Conservation (phyloP, 2,888 invertebrate genomes). For the Lordiphosa fenestrarum region DNA sequence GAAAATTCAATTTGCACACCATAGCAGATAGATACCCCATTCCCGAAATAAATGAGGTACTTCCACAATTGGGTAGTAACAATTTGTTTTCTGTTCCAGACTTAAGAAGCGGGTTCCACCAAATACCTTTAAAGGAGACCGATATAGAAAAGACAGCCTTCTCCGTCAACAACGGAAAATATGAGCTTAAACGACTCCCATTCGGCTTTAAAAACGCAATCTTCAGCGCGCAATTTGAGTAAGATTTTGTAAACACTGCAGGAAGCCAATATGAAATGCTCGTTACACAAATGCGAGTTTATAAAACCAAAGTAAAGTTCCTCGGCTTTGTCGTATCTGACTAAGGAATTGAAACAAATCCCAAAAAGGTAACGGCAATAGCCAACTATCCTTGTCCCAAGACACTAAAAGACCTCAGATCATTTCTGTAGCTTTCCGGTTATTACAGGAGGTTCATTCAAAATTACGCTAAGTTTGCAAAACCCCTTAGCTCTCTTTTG, state of each 20-base stretch:
- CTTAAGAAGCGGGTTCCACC: conserved; percentile 1
- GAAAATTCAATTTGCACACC: background rate
- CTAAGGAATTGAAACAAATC: conserved; percentile 12
- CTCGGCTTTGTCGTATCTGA: conserved; percentile 4
- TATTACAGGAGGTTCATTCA: conserved; percentile 10
- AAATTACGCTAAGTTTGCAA: conserved; percentile 15
- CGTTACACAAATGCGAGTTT: conserved; percentile 37
- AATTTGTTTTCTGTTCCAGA: conserved; percentile 1
- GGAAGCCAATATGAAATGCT: conserved; percentile 34
- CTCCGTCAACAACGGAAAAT: background rate
- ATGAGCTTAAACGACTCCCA: too few relatives aligned
- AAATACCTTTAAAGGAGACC: background rate
- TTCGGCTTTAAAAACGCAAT: too few relatives aligned
- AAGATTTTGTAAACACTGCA: conserved; percentile 1
- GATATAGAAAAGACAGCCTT: background rate
- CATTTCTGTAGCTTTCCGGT: conserved; percentile 5
- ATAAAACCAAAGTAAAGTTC: conserved; percentile 61
- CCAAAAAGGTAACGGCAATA: conserved; percentile 9
- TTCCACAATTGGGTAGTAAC: background rate
- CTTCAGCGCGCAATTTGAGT: background rate
- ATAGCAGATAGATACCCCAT: conserved; percentile 1
- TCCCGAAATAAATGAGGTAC: conserved; percentile 2
- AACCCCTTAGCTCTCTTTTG: conserved; percentile 13
- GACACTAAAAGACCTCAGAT: conserved; percentile 5
- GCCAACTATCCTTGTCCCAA: conserved; percentile 6